Percentiles rank a stretch among this genome's conserved stretches.
These are phyloP conservation scores for Micromesistius poutassou DNA, from an alignment of 2,797 vertebrate genomes.

Conservation along the genomic window DNA sequence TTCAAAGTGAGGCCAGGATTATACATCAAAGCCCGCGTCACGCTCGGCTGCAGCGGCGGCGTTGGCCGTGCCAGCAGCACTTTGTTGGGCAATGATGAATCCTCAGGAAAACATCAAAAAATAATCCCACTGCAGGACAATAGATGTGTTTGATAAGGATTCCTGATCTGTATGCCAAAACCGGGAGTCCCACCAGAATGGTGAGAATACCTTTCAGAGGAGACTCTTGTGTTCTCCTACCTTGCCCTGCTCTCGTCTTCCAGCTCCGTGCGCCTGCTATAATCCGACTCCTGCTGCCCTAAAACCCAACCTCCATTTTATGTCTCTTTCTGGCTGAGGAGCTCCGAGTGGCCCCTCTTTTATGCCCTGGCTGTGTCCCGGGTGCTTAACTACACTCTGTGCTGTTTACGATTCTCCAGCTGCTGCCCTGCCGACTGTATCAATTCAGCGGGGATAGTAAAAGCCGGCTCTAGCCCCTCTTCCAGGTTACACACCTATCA, in stretches of 20 bases:
- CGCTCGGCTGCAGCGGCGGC: background rate
- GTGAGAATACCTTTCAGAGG: background rate
- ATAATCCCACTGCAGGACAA: background rate
- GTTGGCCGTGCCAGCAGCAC: background rate
- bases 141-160: background rate
- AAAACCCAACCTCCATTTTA: conserved; percentile 73
- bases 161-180: background rate
- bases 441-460: conserved; percentile 52
- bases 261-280: conserved; percentile 60
- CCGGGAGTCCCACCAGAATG: background rate
- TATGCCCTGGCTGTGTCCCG: conserved; percentile 63
- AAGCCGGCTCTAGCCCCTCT: conserved; percentile 38
- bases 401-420: conserved; percentile 73
- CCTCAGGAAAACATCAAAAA: background rate
- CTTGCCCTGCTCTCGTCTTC: conserved; percentile 45
- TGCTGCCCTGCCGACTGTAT: conserved; percentile 59
- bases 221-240: background rate
- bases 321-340: conserved; percentile 71
- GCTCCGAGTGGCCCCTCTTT: conserved; percentile 60
- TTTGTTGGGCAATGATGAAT: background rate
- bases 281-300: conserved; percentile 49
- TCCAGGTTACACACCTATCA: conserved; percentile 28
- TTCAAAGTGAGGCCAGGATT: background rate
- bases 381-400: conserved; percentile 76
- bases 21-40: background rate